These are phyloP conservation scores for Pelecanoides urinatrix DNA, from an alignment of 2,113 vertebrate species.

Conservation along the genomic window DNA sequence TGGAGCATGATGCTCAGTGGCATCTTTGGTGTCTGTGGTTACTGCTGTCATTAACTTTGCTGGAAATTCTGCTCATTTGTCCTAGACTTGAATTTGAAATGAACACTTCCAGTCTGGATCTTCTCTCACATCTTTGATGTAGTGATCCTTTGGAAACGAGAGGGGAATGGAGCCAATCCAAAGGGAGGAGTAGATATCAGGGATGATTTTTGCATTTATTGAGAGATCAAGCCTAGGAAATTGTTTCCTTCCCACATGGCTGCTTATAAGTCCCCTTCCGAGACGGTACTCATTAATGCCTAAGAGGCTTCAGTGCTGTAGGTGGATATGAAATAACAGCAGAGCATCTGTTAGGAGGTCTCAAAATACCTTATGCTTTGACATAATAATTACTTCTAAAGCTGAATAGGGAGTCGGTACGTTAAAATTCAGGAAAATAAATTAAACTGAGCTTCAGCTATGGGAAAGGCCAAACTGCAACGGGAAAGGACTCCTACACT, in stretches of 20 bases:
- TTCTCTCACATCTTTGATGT: not conserved
- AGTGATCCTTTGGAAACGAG: not conserved
- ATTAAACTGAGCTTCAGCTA: not conserved
- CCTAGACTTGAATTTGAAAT: not conserved
- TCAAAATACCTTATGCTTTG: slow-evolving; percentile 34
- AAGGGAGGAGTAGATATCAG: not conserved
- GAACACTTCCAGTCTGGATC: not conserved
- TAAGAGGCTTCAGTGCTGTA: not conserved
- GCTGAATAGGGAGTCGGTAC: not conserved
- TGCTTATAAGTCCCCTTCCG: not conserved
- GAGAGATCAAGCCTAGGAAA: slow-evolving; percentile 39
- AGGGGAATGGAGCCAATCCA: not conserved
- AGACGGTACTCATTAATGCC: slow-evolving; percentile 1
- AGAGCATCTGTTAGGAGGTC: slow-evolving; percentile 32
- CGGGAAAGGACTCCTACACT: not conserved
- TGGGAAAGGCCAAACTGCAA: not conserved
- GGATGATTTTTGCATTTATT: slow-evolving; percentile 5
- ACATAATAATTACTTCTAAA: slow-evolving; percentile 33
- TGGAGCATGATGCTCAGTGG: not conserved
- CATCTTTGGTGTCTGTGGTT: not conserved
- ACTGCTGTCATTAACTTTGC: not conserved
- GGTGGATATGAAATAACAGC: slow-evolving; percentile 33
- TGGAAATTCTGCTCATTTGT: not conserved
- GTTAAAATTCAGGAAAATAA: not conserved
- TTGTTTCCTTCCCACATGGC: slow-evolving; percentile 36